These are phyloP conservation scores for Prosopocoilus inquinatus DNA, from an alignment of 2,888 invertebrate genomes.

Conservation along the genomic window DNA sequence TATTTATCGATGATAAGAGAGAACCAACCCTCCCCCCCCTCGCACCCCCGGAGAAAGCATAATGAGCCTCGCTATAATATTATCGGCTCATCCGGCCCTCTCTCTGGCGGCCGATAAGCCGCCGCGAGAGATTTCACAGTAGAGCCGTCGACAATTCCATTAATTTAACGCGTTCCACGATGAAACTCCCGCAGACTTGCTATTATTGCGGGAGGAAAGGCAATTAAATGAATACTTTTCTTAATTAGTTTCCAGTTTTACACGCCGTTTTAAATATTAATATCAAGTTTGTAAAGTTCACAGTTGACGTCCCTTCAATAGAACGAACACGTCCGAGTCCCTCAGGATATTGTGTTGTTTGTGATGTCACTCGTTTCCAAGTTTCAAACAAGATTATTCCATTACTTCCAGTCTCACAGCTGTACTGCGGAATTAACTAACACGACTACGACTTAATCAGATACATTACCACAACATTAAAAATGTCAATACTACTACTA, in stretches of 20 bases:
- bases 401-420: not conserved
- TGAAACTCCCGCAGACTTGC: constrained; percentile 43
- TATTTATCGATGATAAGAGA: constrained; percentile 38
- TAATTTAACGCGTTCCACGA: constrained; percentile 47
- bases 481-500: too few relatives aligned
- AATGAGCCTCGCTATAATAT: constrained; percentile 38
- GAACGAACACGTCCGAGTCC: not conserved
- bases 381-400: constrained; percentile 2
- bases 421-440: not conserved
- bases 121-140: constrained; percentile 45
- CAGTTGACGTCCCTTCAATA: constrained; percentile 19
- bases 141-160: constrained; percentile 49
- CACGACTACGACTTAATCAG: not conserved
- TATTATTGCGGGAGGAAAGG: constrained; percentile 43
- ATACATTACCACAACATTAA: not conserved
- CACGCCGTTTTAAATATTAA: constrained; percentile 45
- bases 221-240: constrained; percentile 50
- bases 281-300: constrained; percentile 33
- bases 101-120: constrained; percentile 44
- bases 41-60: constrained; percentile 30
- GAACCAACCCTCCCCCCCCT: constrained; percentile 15
- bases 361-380: not conserved
- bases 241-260: constrained; percentile 50
- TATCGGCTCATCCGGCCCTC: constrained; percentile 41
- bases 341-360: not conserved